Base-by-base conservation (phyloP, 2,113 vertebrate species). In the Heterocephalus glaber region DNA sequence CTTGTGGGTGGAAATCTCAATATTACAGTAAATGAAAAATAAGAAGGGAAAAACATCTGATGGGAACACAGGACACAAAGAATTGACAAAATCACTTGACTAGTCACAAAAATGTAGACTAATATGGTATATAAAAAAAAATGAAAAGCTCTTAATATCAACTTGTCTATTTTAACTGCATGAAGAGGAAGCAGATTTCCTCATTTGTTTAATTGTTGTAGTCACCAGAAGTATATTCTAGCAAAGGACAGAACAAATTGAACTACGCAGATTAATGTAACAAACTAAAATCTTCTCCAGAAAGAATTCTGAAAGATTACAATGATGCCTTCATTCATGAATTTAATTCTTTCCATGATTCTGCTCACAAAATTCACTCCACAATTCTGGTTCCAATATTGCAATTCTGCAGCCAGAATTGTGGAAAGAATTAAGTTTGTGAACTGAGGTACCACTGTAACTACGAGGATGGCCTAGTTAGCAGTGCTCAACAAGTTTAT, bases 41-140 rank as follows among this genome's bases (percentile, higher is more conserved):
- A 79, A 81, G 26, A 79, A 30, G 56, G 41, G 16, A 20, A 68
- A 86, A 89, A 81, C 66, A 96, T 82, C 56, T 89, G 49, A 90
- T 83, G 83, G 77, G 77, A 94, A 93, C 38, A 66, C 0, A 47
- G 33, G 38, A 77, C 47, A 89, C 85, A 87, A 88, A 97, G 28
- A 41, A 74, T 9, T 74, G 28, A 26, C 10, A 4, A 56, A n/a
- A 52, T 4, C 17, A 86, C 82, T 90, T 80, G 63, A 65, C 44
- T 47, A 68, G 54, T 86, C 86, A 85, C 33, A 89, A 94, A 94
- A 90, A 61, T n/a, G 60, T 38, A 95, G 26, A 93, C 89, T 58
- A 54, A 38, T 44, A 70, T 7, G 2, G 22, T 61, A 4, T 9
- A 87, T 1, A 44, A 83, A 56, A 81, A 96, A 81, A 81, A 94